Conservation (phyloP, 2,888 invertebrate genomes). For the Chelonus formosanus region DNA sequence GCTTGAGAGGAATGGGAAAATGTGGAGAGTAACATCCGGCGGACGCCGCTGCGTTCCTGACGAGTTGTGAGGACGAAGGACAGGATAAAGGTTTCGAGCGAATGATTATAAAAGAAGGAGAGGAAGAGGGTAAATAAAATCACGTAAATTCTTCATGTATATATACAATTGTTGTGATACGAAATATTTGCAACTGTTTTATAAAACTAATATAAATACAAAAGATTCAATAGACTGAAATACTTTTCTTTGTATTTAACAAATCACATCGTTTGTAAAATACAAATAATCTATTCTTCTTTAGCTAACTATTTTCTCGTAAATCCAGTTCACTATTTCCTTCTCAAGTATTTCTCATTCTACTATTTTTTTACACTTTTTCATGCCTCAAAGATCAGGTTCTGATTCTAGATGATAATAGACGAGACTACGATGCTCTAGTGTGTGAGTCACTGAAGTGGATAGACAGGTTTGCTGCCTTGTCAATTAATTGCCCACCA, state of each 20-base stretch:
- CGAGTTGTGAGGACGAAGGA: conserved; percentile 28
- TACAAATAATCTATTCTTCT: not conserved
- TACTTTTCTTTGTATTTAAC: not conserved
- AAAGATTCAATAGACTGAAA: not conserved
- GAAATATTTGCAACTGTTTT: not conserved
- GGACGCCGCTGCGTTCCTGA: conserved; percentile 23
- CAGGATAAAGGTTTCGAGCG: conserved; percentile 24
- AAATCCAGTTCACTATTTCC: too few relatives aligned
- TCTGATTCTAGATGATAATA: conserved; percentile 2
- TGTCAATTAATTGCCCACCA: conserved; percentile 21
- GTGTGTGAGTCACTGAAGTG: conserved; percentile 25
- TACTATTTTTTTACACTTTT: not conserved
- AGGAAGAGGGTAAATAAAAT: not conserved
- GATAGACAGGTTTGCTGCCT: conserved; percentile 26
- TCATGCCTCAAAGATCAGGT: not conserved
- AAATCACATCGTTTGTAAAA: not conserved
- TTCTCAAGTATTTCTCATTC: too few relatives aligned
- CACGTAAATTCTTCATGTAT: not conserved
- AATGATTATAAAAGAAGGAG: conserved; percentile 27
- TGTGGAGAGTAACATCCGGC: conserved; percentile 18
- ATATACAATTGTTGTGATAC: not conserved
- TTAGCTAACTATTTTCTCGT: too few relatives aligned
- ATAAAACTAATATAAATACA: not conserved
- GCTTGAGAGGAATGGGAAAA: not conserved
- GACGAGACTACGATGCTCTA: conserved; percentile 10